Conservation (phyloP, 2,888 invertebrate species). For the Caenorhabditis sp. region DNA sequence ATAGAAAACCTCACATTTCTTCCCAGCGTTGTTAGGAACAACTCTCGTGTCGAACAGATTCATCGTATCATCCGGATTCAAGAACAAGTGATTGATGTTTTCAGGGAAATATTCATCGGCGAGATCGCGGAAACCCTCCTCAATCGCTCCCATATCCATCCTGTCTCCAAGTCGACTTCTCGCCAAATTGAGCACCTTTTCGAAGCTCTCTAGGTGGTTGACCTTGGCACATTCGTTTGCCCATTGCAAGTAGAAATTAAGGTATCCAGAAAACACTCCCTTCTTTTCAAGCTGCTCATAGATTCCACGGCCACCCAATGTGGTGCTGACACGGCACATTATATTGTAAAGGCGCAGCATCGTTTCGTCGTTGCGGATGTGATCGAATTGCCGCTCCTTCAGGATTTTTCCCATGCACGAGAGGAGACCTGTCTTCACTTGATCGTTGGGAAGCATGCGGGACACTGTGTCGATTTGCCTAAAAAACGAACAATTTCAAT, state of each 20-base stretch:
- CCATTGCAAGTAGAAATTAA: slow-evolving; percentile 69
- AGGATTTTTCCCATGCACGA: slow-evolving; percentile 15
- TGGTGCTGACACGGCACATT: slow-evolving; percentile 67
- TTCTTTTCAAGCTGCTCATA: slow-evolving; percentile 65
- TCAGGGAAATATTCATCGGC: slow-evolving; percentile 54
- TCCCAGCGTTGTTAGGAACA: neutral
- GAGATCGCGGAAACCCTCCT: slow-evolving; percentile 55
- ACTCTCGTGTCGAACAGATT: slow-evolving; percentile 22
- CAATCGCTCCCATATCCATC: slow-evolving; percentile 7
- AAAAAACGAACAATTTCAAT: neutral
- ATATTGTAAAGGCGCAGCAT: slow-evolving; percentile 60
- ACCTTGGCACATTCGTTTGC: slow-evolving; percentile 63
- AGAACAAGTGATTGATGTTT: slow-evolving; percentile 24
- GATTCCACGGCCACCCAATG: slow-evolving; percentile 65
- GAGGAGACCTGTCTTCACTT: slow-evolving; percentile 32
- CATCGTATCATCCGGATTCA: slow-evolving; percentile 49
- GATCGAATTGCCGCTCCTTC: slow-evolving; percentile 8
- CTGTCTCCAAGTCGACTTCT: slow-evolving; percentile 1
- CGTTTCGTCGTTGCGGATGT: slow-evolving; percentile 26
- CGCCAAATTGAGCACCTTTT: slow-evolving; percentile 36
- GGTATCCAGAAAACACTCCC: slow-evolving; percentile 62
- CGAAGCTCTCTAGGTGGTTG: slow-evolving; percentile 24
- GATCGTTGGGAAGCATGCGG: slow-evolving; percentile 3
- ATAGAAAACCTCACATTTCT: neutral
- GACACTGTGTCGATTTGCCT: slow-evolving; percentile 44